phyloP scores from a whole-genome alignment of 2,888 invertebrate genomes.

The Pseudanteris insignis region DNA sequence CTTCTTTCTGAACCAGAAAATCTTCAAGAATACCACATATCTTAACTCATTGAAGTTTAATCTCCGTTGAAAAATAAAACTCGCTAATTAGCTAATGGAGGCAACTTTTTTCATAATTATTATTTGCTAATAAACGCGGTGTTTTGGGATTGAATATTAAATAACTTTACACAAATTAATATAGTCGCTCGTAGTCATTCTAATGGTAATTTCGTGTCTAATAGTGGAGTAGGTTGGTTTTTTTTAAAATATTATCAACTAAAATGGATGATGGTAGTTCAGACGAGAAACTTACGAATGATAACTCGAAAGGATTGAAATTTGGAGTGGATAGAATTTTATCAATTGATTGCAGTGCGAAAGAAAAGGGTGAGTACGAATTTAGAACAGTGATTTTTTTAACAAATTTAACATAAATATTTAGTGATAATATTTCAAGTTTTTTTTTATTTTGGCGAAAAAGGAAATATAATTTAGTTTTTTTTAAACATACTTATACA shows the following conservation, averaged over 20 bases:
- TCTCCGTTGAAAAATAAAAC: conserved; percentile 18
- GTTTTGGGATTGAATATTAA: no score
- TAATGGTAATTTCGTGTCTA: no score
- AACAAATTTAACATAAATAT: no score
- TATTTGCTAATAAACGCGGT: no score
- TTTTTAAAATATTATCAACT: conserved; percentile 3
- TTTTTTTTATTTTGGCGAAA: no score
- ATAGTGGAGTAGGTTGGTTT: conserved; percentile 1
- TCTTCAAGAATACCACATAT: conserved; percentile 29
- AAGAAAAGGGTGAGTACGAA: conserved; percentile 5
- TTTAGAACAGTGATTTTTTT: neutral
- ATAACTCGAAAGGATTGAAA: conserved; percentile 64
- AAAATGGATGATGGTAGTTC: conserved; percentile 42
- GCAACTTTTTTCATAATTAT: no score
- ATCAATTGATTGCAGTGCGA: conserved; percentile 65
- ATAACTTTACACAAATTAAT: no score
- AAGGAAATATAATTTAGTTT: no score
- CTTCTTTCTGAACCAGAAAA: conserved; percentile 29
- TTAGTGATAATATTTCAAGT: no score
- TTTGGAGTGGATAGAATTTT: conserved; percentile 79
- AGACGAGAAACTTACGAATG: conserved; percentile 35
- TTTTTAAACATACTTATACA: no score
- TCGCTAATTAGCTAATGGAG: no score
- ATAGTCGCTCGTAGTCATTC: no score
- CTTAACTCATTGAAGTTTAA: conserved; percentile 24